phyloP scores from a whole-genome alignment of 2,797 vertebrate genomes.

The Eurystomus glaucurus region DNA sequence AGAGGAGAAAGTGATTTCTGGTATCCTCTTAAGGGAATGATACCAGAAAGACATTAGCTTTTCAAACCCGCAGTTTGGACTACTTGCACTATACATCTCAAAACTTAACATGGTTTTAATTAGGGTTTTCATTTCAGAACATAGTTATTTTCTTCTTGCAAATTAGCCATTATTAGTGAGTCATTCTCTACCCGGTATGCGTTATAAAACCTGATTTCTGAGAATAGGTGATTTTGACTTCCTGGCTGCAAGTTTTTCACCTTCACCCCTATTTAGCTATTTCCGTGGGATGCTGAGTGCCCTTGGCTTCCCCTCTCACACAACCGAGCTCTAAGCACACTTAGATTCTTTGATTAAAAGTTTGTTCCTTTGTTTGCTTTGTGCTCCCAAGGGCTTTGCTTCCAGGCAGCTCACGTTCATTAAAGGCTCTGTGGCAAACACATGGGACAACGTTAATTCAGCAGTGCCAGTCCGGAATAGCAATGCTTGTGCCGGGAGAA shows the following conservation, averaged over 20 bases:
- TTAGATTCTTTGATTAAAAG: slow-evolving; percentile 54
- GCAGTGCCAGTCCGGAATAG: slow-evolving; percentile 24
- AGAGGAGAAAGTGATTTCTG: not conserved
- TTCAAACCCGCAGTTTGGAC: not conserved
- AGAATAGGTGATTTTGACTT: not conserved
- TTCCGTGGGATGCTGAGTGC: slow-evolving; percentile 1
- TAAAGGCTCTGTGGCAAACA: slow-evolving; percentile 35
- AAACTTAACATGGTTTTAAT: not conserved
- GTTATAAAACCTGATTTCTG: not conserved
- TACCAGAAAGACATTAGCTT: not conserved
- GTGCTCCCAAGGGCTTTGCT: slow-evolving; percentile 59
- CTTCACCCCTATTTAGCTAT: not conserved
- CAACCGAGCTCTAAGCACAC: not conserved
- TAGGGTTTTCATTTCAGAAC: not conserved
- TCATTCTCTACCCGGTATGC: not conserved
- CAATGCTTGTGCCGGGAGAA: not conserved
- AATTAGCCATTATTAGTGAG: not conserved
- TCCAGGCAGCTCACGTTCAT: slow-evolving; percentile 66
- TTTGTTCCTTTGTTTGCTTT: slow-evolving; percentile 54
- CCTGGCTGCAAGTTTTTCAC: not conserved
- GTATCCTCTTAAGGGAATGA: not conserved
- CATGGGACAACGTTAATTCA: slow-evolving; percentile 32
- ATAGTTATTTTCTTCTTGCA: not conserved
- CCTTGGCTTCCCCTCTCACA: not conserved
- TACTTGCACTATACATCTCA: not conserved